Base-by-base conservation (phyloP, 2,113 vertebrate species). In the Melierax canorus region DNA sequence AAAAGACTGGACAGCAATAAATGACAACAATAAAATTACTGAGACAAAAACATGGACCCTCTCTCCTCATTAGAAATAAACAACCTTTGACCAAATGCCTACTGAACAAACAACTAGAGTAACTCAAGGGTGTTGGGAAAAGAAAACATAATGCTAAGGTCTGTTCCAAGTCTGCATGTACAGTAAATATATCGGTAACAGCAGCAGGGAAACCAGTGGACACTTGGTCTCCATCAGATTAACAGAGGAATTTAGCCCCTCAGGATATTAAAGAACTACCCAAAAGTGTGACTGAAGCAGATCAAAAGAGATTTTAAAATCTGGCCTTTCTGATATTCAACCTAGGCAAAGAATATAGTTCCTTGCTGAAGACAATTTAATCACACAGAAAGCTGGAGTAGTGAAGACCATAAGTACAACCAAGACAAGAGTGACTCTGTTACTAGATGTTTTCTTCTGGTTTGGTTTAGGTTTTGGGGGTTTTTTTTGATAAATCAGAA, bases 391-490 rank as follows among this genome's bases (percentile, higher is more conserved):
- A 58, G 6, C 22, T 71, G 22, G 8, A 76, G 24, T 3, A 63
- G 36, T 6, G 3, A 76, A 64, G 59, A 67, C 7, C 8, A 23
- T 8, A 26, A 93, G 30, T 10, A 43, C 27, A 79, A 46, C 14
- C 10, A 73, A 43, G 26, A 72, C 17, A 62, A 36, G 27, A 56
- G 7, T 0, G 0, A 16, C 11, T 26, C 48, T 59, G 3, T 34
- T 63, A 20, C 34, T 82, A 15, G 12, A 51, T 12, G 7, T 73
- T 73, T 18, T 60, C 21, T 67, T 84, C 39, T 29, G 14, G 9
- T 30, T 16, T 6, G n/a, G 10, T 13, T 27, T 48, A 48, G 22
- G 48, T 48, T 48, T 48, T 23, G 8, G 23, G 4, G 22, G 0
- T 6, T 27, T 23, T 43, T 51, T 60, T n/a, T 38, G 9, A 48